phyloP scores from a whole-genome alignment of 2,888 invertebrate genomes.

The Sphaerophoria taeniata region DNA sequence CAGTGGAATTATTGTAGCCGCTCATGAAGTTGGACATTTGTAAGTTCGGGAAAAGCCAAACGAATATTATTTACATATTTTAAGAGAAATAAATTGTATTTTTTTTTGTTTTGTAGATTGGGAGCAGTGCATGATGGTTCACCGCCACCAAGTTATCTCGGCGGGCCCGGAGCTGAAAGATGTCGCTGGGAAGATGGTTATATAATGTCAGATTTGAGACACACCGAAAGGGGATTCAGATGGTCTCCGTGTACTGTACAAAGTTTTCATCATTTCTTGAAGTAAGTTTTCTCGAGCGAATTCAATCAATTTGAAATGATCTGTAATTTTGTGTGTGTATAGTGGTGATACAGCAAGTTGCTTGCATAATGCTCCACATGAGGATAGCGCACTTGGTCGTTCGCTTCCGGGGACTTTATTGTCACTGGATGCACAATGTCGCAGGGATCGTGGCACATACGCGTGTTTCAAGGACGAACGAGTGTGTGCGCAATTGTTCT shows the following conservation, averaged over 20 bases:
- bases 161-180: conserved; percentile 96
- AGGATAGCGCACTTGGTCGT: conserved; percentile 94
- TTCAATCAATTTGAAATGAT: not conserved
- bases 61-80: conserved; percentile 46
- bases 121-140: conserved; percentile 98
- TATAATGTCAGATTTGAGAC: conserved; percentile 97
- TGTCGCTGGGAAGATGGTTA: conserved; percentile 98
- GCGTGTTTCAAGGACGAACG: conserved; percentile 94
- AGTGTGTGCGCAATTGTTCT: conserved; percentile 97
- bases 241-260: conserved; percentile 97
- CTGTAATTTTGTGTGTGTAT: not conserved
- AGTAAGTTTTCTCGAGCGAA: conserved; percentile 85
- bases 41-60: conserved; percentile 85
- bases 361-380: conserved; percentile 95
- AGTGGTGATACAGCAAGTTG: conserved; percentile 98
- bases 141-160: conserved; percentile 96
- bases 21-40: conserved; percentile 98
- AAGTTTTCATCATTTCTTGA: conserved; percentile 97
- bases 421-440: conserved; percentile 95
- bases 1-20: conserved; percentile 97
- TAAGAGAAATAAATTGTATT: conserved; percentile 21
- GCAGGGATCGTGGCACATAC: conserved; percentile 96
- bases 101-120: conserved; percentile 85
- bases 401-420: conserved; percentile 94
- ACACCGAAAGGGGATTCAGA: conserved; percentile 96